Conservation (phyloP, 2,113 vertebrate genomes). For the Dasyurus viverrinus region DNA sequence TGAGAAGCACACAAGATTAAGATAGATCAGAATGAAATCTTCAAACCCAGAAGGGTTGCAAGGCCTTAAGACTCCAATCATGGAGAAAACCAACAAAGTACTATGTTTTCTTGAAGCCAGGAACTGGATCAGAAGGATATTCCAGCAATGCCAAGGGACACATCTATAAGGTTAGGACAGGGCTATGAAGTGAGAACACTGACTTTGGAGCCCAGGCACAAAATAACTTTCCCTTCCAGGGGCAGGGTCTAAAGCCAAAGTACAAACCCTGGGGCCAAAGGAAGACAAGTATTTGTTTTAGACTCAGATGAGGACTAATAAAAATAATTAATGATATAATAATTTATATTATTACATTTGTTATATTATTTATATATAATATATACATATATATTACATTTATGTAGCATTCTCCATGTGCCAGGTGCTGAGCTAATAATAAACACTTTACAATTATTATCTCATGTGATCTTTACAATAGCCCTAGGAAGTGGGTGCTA, state of each 20-base stretch:
- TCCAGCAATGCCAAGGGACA: background rate
- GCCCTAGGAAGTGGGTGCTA: background rate
- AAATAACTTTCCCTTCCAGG: background rate
- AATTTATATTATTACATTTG: background rate
- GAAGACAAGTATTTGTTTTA: background rate
- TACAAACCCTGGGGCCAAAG: background rate
- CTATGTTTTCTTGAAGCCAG: background rate
- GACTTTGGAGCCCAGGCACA: background rate
- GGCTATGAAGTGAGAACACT: background rate
- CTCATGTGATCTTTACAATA: background rate
- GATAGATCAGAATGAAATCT: background rate
- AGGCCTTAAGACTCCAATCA: background rate
- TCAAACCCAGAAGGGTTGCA: background rate
- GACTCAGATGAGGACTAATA: background rate
- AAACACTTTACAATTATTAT: background rate
- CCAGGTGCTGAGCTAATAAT: background rate
- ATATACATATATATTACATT: background rate
- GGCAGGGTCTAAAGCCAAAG: background rate
- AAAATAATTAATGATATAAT: background rate
- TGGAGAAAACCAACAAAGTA: background rate
- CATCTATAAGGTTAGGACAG: background rate
- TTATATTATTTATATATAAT: too few species aligned
- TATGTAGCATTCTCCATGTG: background rate
- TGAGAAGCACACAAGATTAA: background rate
- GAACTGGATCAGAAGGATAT: background rate